Evolutionary conservation across 2,113 vertebrate species (phyloP), one percentile per base, ranked within the genome.

Genomic region (Poecile atricapillus): DNA sequence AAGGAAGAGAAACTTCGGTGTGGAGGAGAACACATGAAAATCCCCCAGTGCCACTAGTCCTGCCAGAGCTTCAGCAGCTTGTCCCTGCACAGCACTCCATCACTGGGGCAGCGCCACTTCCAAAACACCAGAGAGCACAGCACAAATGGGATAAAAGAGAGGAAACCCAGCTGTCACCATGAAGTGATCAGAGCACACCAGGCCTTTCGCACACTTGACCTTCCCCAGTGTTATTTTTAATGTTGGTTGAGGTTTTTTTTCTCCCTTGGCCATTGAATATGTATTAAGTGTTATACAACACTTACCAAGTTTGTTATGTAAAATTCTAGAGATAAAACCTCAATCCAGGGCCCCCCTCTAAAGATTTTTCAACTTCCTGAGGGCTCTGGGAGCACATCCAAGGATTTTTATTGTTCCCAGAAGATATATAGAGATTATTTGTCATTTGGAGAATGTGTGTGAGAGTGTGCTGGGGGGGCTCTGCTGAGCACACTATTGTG

Each of bases 251-350:
- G 7, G 19, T 18, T 43, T 37, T 58, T 50, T 46, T 16, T 22
- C 16, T 33, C 23, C 25, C n/a, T 50, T 53, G 41, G 65, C 52
- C 63, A 79, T 59, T 97, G 97, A 97, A 95, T 97, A 95, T 97
- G 92, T 87, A 97, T 96, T 78, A 93, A 63, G 90, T 96, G 88
- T 97, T 97, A 97, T 15, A 93, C 94, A 97, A 96, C 2, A 27
- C 83, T 96, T 91, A 96, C 77, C 81, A 63, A 94, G 80, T 76
- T 84, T 64, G 82, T 96, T 94, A 90, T 69, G 78, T 88, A 92
- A 93, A 97, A 96, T 71, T 94, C 79, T 87, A 69, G 68, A 97
- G 86, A 89, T 94, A 95, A 97, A 97, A 91, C 68, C 78, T 93
- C 92, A 91, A 90, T 69, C 74, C 79, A n/a, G 64, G 37, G 41